Evolutionary conservation across 1,140 invertebrate species (phyloP), one percentile per base, ranked within the genome.

Genomic region (Drosophila littoralis): DNA sequence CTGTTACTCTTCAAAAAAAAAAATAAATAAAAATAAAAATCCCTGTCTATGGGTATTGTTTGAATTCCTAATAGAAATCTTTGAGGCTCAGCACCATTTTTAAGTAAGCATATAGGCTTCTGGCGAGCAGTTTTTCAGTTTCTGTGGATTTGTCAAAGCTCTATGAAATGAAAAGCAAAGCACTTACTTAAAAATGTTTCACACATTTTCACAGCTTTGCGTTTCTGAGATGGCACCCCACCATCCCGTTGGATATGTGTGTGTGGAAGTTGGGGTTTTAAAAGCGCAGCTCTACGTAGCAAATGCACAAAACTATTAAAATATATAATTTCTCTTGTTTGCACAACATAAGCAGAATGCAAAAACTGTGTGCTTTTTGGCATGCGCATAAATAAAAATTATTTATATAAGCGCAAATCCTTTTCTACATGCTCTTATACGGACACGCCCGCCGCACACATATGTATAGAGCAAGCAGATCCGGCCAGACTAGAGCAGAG

Each of bases 391-490:
- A 71, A 81, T 79, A 79, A 58, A 67, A 68, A 81, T 70, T 79
- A 88, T 81, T 81, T 81, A 81, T 86, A 80, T 76, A 86, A 88
- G 83, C 82, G 70, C 77, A 88, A 88, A 88, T 86, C 82, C 79
- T 75, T 82, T 75, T 46, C 42, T 45, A 75, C 52, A 76, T 32
- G 81, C 63, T 77, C 32, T 28, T n/a, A 61, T 22, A 38, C 9
- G 51, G 12, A 36, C 7, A 36, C 12, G 50, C 50, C 33, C 50
- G 13, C 50, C 13, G 15, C 52, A 33, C 13, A 40, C 2, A 54
- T 7, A 65, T n/a, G 57, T 7, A 36, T 2, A 43, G 43, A 9
- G 13, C 3, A 22, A 38, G 28, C 45, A 59, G 43, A 52, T 50
- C 52, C 58, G 50, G 43, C 7, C 3, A 13, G 58, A 59, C 59